Evolutionary conservation across 2,797 vertebrate genomes (phyloP).

Genomic region (Xyrichtys novacula): DNA sequence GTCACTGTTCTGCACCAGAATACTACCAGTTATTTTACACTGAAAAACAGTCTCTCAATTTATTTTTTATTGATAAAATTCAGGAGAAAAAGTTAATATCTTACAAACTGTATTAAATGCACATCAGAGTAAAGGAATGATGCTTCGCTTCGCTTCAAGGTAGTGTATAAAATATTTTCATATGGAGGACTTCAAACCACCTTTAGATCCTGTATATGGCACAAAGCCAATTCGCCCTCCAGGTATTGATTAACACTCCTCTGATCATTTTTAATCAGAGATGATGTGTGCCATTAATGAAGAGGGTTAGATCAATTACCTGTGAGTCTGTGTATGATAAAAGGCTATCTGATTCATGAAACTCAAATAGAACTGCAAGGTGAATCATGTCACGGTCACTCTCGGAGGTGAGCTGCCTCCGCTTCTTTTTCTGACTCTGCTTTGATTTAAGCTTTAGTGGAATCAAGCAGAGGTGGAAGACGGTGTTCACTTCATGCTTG

Average conservation of each 20-base stretch:
- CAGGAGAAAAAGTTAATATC: no score
- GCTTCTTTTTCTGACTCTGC: background rate
- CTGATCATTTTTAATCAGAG: background rate
- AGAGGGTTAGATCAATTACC: background rate
- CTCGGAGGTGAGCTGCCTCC: background rate
- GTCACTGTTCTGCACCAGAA: no score
- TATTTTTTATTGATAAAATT: no score
- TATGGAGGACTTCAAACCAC: conserved; percentile 10
- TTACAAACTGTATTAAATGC: no score
- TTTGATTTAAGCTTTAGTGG: no score
- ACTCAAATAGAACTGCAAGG: background rate
- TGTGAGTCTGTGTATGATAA: background rate
- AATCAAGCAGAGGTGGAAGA: conserved; percentile 1
- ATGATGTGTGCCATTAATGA: conserved; percentile 12
- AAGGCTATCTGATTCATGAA: background rate
- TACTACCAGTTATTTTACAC: no score
- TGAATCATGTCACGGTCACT: conserved; percentile 3
- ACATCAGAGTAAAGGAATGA: background rate
- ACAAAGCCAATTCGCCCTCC: background rate
- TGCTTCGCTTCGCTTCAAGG: background rate
- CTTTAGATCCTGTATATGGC: conserved; percentile 2
- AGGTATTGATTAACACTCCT: conserved; percentile 11
- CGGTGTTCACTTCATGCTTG: conserved; percentile 9
- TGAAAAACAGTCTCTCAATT: no score
- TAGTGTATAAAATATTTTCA: conserved; percentile 3